phyloP scores from a whole-genome alignment of 1,140 invertebrate genomes.

The Oryzaephilus surinamensis region DNA sequence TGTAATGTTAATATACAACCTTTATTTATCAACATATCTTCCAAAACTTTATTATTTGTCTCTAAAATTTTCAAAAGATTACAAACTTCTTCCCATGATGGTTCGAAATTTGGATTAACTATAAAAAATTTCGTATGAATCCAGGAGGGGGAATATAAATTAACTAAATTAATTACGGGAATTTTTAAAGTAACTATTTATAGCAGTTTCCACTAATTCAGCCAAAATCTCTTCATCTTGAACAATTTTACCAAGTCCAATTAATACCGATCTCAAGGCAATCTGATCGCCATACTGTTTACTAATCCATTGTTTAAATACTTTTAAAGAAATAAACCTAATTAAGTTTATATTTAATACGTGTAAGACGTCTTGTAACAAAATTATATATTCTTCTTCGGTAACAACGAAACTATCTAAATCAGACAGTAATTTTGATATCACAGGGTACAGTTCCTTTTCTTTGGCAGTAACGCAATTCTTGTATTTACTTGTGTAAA shows the following conservation, averaged over 20 bases:
- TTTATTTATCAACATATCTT: slow-evolving; percentile 21
- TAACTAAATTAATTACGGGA: slow-evolving; percentile 19
- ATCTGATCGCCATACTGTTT: slow-evolving; percentile 27
- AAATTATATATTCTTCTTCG: slow-evolving; percentile 23
- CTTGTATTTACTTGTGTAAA: slow-evolving; percentile 28
- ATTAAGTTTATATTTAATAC: slow-evolving; percentile 21
- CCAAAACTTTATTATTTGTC: slow-evolving; percentile 25
- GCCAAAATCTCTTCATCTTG: slow-evolving; percentile 23
- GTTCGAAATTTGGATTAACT: slow-evolving; percentile 18
- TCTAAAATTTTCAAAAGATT: slow-evolving; percentile 16
- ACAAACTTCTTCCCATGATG: slow-evolving; percentile 26
- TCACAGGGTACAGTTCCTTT: slow-evolving; percentile 19
- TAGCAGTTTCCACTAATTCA: slow-evolving; percentile 22
- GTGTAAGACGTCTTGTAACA: slow-evolving; percentile 25
- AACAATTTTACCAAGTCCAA: slow-evolving; percentile 15
- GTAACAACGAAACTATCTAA: slow-evolving; percentile 23
- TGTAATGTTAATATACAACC: slow-evolving; percentile 30
- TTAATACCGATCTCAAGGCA: background rate
- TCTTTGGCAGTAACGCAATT: slow-evolving; percentile 19
- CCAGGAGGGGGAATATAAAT: background rate
- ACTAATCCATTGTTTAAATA: slow-evolving; percentile 26
- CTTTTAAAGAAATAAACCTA: slow-evolving; percentile 20
- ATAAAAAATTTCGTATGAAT: slow-evolving; percentile 11
- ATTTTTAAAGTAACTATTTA: slow-evolving; percentile 30
- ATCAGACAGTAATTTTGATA: slow-evolving; percentile 25